These are phyloP conservation scores for Muscicapa comitata DNA, from an alignment of 2,797 vertebrate species.

Conservation along the genomic window DNA sequence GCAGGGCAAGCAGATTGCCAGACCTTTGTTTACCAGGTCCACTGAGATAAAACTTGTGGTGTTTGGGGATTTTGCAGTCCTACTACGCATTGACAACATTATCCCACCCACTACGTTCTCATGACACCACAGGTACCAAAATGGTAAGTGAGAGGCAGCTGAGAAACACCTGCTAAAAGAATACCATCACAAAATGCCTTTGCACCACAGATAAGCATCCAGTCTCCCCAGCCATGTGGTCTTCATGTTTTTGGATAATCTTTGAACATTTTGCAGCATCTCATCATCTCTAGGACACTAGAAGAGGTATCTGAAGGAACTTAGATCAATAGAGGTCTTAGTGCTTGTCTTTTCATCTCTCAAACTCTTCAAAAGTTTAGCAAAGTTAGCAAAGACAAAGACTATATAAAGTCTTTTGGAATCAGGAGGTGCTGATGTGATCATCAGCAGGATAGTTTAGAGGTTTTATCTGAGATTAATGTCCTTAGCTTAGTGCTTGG, in stretches of 20 bases:
- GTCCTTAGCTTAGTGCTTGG: background rate
- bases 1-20: background rate
- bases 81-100: background rate
- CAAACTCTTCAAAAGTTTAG: background rate
- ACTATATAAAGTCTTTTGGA: background rate
- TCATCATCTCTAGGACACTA: background rate
- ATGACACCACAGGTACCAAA: background rate
- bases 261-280: background rate
- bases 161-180: constrained; percentile 7
- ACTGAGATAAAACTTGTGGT: background rate
- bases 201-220: background rate
- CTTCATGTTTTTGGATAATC: background rate
- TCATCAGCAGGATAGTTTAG: background rate
- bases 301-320: background rate
- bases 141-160: background rate
- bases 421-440: background rate
- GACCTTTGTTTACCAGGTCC: background rate
- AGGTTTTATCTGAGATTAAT: background rate
- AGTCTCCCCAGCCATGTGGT: background rate
- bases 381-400: background rate
- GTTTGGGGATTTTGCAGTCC: background rate
- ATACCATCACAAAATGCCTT: background rate
- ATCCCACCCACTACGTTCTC: background rate
- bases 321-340: background rate
- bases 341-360: background rate